Evolutionary conservation across 2,888 invertebrate species (phyloP).

Genomic region (Ellobium chinense): DNA sequence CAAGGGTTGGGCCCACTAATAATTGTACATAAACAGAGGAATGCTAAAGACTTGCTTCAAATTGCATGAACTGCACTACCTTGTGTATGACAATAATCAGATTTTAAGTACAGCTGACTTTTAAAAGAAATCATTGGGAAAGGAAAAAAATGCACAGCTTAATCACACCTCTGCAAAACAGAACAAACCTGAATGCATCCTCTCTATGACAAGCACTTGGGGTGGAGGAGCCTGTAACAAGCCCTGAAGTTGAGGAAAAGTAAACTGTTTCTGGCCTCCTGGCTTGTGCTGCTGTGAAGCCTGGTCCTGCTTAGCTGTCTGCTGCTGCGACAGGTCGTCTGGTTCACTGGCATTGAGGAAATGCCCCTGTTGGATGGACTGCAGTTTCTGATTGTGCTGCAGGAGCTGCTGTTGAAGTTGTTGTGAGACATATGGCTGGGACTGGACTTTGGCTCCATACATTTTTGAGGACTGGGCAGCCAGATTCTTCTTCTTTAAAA

Average conservation of each 20-base stretch:
- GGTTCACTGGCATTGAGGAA: background rate
- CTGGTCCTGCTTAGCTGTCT: background rate
- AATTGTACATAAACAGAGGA: too few relatives aligned
- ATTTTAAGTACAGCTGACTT: too few relatives aligned
- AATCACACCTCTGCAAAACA: too few relatives aligned
- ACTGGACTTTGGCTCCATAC: conserved; percentile 38
- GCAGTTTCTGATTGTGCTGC: background rate
- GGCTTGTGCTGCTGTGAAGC: conserved; percentile 25
- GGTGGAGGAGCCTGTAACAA: conserved; percentile 90
- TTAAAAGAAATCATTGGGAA: too few relatives aligned
- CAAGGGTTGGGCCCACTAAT: too few relatives aligned
- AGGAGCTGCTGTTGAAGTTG: conserved; percentile 9
- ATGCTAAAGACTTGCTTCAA: too few relatives aligned
- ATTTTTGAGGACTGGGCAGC: conserved; percentile 31
- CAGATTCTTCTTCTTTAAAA: conserved; percentile 31
- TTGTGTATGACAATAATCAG: too few relatives aligned
- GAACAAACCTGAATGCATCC: conserved; percentile 91
- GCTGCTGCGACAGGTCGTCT: too few relatives aligned
- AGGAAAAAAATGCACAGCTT: too few relatives aligned
- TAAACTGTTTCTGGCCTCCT: conserved; percentile 51
- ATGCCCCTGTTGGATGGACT: conserved; percentile 3
- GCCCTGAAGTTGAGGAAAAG: conserved; percentile 82
- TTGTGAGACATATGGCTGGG: background rate
- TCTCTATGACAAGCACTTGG: conserved; percentile 87
- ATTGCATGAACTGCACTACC: too few relatives aligned